Evolutionary conservation across 2,113 vertebrate genomes (phyloP).

Genomic region (Mormyrus iriodes): DNA sequence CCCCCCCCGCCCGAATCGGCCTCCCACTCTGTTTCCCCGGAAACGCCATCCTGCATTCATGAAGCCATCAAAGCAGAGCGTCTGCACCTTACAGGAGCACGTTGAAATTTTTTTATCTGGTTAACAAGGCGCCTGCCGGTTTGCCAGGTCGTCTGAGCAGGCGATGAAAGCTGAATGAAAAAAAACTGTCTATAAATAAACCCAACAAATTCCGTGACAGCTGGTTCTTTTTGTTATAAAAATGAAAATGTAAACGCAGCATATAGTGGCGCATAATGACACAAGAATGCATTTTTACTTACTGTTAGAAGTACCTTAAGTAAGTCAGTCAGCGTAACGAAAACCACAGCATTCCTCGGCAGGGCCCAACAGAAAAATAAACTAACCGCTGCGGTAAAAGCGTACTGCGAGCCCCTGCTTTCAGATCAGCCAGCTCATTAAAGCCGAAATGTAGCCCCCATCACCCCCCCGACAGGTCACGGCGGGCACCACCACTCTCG

Average conservation of each 20-base stretch:
- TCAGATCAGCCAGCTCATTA: slow-evolving; percentile 13
- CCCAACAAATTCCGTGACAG: neutral
- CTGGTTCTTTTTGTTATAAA: neutral
- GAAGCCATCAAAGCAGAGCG: neutral
- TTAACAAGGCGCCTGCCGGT: neutral
- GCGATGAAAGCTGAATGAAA: neutral
- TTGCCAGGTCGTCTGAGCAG: neutral
- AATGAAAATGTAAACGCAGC: neutral
- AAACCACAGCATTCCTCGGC: neutral
- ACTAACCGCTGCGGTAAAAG: neutral
- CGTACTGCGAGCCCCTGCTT: neutral
- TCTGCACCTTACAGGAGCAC: neutral
- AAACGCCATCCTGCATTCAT: neutral
- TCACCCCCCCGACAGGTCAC: neutral
- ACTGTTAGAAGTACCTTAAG: neutral
- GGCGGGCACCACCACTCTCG: neutral
- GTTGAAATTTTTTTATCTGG: neutral
- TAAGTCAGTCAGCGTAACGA: neutral
- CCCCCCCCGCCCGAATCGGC: neutral
- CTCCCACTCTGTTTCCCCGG: neutral
- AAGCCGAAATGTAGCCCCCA: neutral
- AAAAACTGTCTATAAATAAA: neutral
- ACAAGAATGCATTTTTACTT: neutral
- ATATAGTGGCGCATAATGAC: neutral
- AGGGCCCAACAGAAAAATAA: neutral